Conservation (phyloP, 2,888 invertebrate genomes). For the Litoditis marina region DNA sequence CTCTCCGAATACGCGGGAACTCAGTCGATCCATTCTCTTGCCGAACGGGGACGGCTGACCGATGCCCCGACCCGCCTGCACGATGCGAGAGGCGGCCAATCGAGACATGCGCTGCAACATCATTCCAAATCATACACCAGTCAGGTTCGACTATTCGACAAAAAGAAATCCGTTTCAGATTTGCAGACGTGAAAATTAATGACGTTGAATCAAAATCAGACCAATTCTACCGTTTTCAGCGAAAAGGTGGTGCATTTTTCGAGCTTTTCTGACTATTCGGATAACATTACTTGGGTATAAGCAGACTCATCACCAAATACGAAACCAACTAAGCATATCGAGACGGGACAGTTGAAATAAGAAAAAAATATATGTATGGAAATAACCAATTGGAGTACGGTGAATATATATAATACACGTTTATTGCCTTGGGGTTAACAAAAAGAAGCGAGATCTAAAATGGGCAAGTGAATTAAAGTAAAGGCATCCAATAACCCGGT, state of each 20-base stretch:
- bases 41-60: slow-evolving; percentile 50
- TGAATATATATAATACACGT: neutral
- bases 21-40: slow-evolving; percentile 53
- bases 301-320: too few species aligned
- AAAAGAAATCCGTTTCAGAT: slow-evolving; percentile 11
- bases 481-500: too few species aligned
- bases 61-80: slow-evolving; percentile 46
- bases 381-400: neutral
- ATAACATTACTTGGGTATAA: too few species aligned
- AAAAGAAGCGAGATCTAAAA: too few species aligned
- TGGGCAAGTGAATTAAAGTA: too few species aligned
- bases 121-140: too few species aligned
- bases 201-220: too few species aligned
- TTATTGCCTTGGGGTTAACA: too few species aligned
- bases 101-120: slow-evolving; percentile 21
- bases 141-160: too few species aligned
- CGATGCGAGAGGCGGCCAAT: slow-evolving; percentile 46
- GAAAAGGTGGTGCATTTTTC: too few species aligned
- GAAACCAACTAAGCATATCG: neutral
- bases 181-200: neutral
- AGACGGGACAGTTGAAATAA: neutral
- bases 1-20: slow-evolving; percentile 40
- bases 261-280: too few species aligned
- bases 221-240: too few species aligned
- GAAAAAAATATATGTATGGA: neutral